phyloP scores from a whole-genome alignment of 2,113 vertebrate species.

The Centropus bengalensis region DNA sequence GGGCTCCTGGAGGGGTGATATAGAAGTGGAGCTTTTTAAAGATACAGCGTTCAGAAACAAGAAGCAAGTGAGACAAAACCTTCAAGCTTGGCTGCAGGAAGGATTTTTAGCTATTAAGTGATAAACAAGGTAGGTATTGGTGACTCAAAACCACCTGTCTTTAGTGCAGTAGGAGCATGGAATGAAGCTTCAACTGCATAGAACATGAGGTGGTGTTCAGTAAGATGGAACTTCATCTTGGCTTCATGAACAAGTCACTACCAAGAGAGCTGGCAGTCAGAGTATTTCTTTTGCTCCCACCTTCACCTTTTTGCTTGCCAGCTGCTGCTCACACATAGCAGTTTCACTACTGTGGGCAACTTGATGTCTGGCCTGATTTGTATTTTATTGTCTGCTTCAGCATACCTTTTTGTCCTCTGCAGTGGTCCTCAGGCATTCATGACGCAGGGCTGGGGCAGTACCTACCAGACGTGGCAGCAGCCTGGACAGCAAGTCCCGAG shows the following conservation, averaged over 20 bases:
- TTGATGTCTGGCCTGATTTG: not conserved
- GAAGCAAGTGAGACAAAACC: not conserved
- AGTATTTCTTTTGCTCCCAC: not conserved
- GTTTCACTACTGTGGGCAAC: not conserved
- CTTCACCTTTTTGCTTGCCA: not conserved
- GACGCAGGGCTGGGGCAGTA: constrained; percentile 94
- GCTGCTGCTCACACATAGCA: not conserved
- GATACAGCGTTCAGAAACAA: not conserved
- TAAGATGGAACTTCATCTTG: not conserved
- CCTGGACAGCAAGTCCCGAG: constrained; percentile 93
- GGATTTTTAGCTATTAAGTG: not conserved
- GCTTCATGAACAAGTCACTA: not conserved
- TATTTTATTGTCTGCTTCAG: not conserved
- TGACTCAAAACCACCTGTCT: not conserved
- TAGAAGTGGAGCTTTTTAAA: not conserved
- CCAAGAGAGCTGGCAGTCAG: not conserved
- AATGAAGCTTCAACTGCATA: not conserved
- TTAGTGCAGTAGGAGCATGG: not conserved
- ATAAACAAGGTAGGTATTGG: not conserved
- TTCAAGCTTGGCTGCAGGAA: not conserved
- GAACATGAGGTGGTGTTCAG: not conserved
- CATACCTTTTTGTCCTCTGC: constrained; percentile 38
- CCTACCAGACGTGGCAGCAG: constrained; percentile 97
- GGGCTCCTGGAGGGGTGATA: not conserved
- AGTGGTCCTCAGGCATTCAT: constrained; percentile 94